These are phyloP conservation scores for Gopherus evgoodei DNA, from an alignment of 2,113 vertebrate species.

Conservation along the genomic window DNA sequence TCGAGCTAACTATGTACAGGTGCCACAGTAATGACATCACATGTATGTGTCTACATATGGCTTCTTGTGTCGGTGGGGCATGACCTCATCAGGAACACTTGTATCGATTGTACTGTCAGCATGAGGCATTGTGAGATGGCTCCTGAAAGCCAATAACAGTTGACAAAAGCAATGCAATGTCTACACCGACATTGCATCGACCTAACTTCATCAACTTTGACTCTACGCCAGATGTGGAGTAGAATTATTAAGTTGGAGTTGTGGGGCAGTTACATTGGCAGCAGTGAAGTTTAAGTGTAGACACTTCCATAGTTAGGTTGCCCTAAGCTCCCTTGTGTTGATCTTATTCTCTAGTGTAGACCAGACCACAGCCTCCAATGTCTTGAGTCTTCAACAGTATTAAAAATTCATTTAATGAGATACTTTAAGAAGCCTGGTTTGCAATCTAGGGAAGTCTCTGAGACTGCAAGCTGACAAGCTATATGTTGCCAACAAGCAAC, in stretches of 20 bases:
- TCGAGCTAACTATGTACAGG: background rate
- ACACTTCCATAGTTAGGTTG: background rate
- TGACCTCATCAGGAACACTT: background rate
- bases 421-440: background rate
- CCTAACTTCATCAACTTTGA: background rate
- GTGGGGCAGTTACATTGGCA: background rate
- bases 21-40: background rate
- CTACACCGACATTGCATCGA: background rate
- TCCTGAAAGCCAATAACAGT: background rate
- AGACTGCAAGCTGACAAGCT: background rate
- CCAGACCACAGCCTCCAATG: background rate
- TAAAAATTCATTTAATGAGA: fast-evolving
- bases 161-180: background rate
- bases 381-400: background rate
- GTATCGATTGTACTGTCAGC: background rate
- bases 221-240: background rate
- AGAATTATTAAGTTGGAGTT: background rate
- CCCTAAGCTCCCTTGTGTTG: too few species aligned
- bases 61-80: background rate
- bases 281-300: background rate
- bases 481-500: background rate
- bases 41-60: background rate
- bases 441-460: background rate
- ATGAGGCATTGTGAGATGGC: background rate
- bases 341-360: background rate